These are phyloP conservation scores for Caenorhabditis sp. DNA, from an alignment of 2,888 invertebrate species.

Conservation along the genomic window DNA sequence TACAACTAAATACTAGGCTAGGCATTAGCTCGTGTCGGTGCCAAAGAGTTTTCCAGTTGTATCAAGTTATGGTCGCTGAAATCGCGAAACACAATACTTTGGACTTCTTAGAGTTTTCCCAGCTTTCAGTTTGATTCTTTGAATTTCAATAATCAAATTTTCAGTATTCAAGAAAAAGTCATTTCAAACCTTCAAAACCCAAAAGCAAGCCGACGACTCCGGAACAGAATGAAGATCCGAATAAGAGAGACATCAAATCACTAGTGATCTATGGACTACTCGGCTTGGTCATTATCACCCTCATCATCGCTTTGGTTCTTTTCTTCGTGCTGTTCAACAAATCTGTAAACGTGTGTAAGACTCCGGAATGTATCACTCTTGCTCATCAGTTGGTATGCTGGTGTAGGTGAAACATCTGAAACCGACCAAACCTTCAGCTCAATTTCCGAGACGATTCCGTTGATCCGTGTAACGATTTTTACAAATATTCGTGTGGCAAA, in stretches of 20 bases:
- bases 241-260: neutral
- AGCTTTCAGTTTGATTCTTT: too few species aligned
- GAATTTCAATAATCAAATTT: too few species aligned
- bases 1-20: too few species aligned
- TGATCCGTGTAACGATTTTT: slow-evolving; percentile 78
- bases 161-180: too few species aligned
- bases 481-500: slow-evolving; percentile 75
- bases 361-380: slow-evolving; percentile 25
- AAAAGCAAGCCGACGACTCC: neutral
- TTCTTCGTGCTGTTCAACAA: neutral
- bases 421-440: slow-evolving; percentile 59
- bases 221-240: too few species aligned
- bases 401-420: neutral
- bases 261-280: neutral
- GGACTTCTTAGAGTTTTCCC: too few species aligned
- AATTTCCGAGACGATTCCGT: slow-evolving; percentile 67
- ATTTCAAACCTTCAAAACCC: too few species aligned
- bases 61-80: too few species aligned
- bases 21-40: too few species aligned
- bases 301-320: neutral
- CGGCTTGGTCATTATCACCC: neutral
- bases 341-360: slow-evolving; percentile 10
- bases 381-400: slow-evolving; percentile 31
- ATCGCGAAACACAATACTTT: too few species aligned
- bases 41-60: too few species aligned